Conservation (phyloP, 2,888 invertebrate genomes). For the Sinelater perroti region DNA sequence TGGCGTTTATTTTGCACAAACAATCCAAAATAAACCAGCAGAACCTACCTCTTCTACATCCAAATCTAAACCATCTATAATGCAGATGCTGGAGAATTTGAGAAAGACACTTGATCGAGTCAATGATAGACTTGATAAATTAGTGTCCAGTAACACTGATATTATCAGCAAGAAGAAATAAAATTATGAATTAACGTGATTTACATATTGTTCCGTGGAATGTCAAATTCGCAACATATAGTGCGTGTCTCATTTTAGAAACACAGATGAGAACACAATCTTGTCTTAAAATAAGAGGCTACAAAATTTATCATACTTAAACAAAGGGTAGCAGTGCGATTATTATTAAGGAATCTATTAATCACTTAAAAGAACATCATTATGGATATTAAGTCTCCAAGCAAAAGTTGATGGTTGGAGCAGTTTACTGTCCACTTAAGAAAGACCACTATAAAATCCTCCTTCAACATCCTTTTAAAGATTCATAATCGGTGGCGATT, state of each 20-base stretch:
- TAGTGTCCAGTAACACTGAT: constrained; percentile 23
- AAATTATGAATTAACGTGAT: not conserved
- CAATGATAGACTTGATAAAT: constrained; percentile 22
- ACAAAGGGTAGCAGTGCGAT: not conserved
- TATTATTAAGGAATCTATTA: constrained; percentile 4
- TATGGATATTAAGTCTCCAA: not conserved
- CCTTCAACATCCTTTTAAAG: not conserved
- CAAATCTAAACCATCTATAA: not conserved
- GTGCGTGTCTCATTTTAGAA: constrained; percentile 17
- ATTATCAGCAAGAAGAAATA: constrained; percentile 13
- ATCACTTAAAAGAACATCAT: not conserved
- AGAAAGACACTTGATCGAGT: constrained; percentile 16
- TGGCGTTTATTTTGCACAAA: not conserved
- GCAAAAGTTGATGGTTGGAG: not conserved
- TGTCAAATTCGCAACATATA: constrained; percentile 19
- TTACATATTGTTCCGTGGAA: not conserved
- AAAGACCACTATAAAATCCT: not conserved
- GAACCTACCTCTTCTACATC: not conserved
- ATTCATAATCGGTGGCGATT: not conserved
- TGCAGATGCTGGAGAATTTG: constrained; percentile 13
- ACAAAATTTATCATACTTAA: constrained; percentile 16
- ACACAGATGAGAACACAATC: constrained; percentile 26
- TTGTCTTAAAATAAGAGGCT: constrained; percentile 23
- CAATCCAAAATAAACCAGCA: not conserved
- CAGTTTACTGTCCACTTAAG: not conserved